phyloP scores from a whole-genome alignment of 2,888 invertebrate species.

The Campaea margaritaria region DNA sequence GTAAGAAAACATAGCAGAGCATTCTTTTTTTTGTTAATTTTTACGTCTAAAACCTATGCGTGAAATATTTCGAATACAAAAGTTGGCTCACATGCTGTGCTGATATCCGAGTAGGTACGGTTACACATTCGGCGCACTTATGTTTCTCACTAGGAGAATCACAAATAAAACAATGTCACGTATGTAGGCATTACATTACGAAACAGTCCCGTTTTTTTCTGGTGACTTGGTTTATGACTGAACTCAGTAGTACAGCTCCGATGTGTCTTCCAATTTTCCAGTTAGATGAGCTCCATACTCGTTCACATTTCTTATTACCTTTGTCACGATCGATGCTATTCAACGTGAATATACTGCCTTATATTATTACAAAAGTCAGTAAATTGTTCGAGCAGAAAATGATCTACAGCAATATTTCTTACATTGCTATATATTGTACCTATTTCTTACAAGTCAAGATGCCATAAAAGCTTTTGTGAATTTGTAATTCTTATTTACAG shows the following conservation, averaged over 20 bases:
- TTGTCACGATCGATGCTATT: conserved; percentile 15
- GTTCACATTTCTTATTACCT: conserved; percentile 40
- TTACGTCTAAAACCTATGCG: background rate
- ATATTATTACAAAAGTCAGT: conserved; percentile 9
- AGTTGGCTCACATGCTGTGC: too few species aligned
- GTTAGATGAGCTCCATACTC: conserved; percentile 49
- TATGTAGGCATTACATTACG: conserved; percentile 11
- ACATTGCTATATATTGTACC: background rate
- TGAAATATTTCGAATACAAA: conserved; percentile 9
- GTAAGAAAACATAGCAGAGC: background rate
- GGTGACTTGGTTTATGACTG: conserved; percentile 33
- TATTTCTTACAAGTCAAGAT: background rate
- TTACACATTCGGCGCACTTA: background rate
- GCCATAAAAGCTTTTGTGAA: too few species aligned
- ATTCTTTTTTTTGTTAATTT: conserved; percentile 1
- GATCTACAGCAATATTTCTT: conserved; percentile 2
- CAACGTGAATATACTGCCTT: conserved; percentile 5
- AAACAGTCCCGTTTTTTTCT: conserved; percentile 26
- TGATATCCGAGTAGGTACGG: too few species aligned
- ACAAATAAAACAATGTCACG: conserved; percentile 3
- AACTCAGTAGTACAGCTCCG: conserved; percentile 35
- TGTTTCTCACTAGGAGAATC: background rate
- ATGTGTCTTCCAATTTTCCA: conserved; percentile 57
- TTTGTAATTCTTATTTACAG: too few species aligned
- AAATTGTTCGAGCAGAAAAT: conserved; percentile 15